Evolutionary conservation across 1,140 invertebrate species (phyloP), one percentile per base, ranked within the genome.

Genomic region (Drosophila pachea): DNA sequence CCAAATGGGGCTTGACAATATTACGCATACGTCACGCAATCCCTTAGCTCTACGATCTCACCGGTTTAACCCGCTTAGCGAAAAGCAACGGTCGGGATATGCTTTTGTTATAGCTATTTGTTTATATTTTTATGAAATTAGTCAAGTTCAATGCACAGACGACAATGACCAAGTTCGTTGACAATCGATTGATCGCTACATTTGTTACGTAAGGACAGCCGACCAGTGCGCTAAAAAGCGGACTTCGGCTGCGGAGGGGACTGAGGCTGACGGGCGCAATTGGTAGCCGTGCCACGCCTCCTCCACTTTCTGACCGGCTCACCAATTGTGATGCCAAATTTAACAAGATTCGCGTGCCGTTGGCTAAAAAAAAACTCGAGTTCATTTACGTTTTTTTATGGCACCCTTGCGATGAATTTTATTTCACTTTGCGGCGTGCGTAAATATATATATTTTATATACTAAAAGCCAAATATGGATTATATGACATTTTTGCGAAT

Each of bases 71-170:
- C 35, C 38, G n/a, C n/a, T n/a, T n/a, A 12, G 14, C 49, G 31
- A 29, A 62, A 55, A 49, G 16, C 47, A 61, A 31, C 1, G 35
- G 8, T 12, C 12, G 12, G 16, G 33, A 36, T 16, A 35, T 52
- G 12, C 35, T 52, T 12, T 8, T 14, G 22, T 47, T 43, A 22
- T 43, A 9, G 7, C 5, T 11, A 29, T n/a, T 31, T 32, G 5
- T 12, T 9, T 32, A 4, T 48, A 5, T 32, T 48, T 14, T 33
- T 12, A 14, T 36, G 8, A 52, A 32, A 50, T 50, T 50, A 33
- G n/a, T 48, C 76, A 78, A 73, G 76, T 79, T 79, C 76, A 79
- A 79, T 79, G 76, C 73, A 68, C 76, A 79, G 73, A 60, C 56
- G 56, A 47, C 45, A 60, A 63, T 79, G 76, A 79, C 76, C 73